These are phyloP conservation scores for Tonatia bakeri DNA, from an alignment of 2,113 vertebrate species.

Conservation along the genomic window DNA sequence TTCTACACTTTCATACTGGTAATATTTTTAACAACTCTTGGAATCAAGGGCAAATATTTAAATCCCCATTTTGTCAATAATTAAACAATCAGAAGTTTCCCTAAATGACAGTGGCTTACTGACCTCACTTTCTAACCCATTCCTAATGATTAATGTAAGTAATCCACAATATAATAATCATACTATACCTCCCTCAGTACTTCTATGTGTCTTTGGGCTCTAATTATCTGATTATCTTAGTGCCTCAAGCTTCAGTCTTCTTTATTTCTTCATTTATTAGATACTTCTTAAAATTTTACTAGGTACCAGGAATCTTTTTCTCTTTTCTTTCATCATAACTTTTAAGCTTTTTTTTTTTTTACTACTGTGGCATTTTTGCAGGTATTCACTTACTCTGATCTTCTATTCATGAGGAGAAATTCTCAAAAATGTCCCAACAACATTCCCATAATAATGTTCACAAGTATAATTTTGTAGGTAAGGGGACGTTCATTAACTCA, in stretches of 20 bases:
- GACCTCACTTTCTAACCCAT: background rate
- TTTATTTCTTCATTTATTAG: background rate
- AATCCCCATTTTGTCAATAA: background rate
- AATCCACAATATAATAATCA: background rate
- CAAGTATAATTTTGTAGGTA: background rate
- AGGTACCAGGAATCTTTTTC: background rate
- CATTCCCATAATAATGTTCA: conserved; percentile 16
- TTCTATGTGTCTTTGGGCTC: background rate
- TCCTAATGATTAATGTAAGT: background rate
- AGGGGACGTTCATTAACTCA: background rate
- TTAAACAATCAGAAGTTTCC: background rate
- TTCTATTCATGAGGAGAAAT: background rate
- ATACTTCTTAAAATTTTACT: background rate
- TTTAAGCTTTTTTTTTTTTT: background rate
- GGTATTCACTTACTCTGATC: background rate
- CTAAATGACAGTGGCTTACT: background rate
- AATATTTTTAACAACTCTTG: background rate
- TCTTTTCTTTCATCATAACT: background rate
- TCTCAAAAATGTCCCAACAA: background rate
- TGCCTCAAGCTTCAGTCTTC: background rate
- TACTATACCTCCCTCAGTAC: background rate
- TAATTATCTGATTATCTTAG: background rate
- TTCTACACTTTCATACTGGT: background rate
- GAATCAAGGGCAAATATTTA: conserved; percentile 17
- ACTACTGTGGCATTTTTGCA: background rate